Percentiles rank a stretch among this genome's conserved stretches.
Conservation (phyloP, 2,888 invertebrate genomes). For the Aphodius sticticus region DNA sequence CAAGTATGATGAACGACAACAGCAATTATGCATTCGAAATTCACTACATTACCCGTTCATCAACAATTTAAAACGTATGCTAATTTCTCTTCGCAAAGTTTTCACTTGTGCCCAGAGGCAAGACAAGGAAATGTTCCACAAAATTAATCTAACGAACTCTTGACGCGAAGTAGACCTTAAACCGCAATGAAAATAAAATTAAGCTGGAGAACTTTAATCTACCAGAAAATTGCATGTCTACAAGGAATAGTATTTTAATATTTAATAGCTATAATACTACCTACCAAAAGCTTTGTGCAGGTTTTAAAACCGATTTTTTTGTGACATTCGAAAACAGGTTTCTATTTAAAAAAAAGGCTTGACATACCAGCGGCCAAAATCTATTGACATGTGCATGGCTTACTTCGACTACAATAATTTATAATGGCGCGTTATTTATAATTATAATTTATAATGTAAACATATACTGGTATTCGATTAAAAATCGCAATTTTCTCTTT, state of each 20-base stretch:
- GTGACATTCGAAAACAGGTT: no score
- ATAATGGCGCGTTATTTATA: no score
- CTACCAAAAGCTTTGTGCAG: background rate
- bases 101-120: background rate
- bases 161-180: background rate
- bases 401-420: no score
- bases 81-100: background rate
- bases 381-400: no score
- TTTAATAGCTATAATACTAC: background rate
- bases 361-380: no score
- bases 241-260: background rate
- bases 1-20: background rate
- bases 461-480: no score
- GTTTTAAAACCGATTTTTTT: no score
- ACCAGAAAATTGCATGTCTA: background rate
- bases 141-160: slow-evolving; percentile 4
- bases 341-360: no score
- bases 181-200: background rate
- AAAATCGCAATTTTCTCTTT: no score
- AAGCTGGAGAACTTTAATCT: background rate
- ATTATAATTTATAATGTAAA: no score
- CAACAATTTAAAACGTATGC: slow-evolving; percentile 4
- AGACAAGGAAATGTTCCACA: background rate
- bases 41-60: background rate
- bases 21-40: background rate